These are phyloP conservation scores for Theodoxus fluviatilis DNA, from an alignment of 2,888 invertebrate species.

Conservation along the genomic window DNA sequence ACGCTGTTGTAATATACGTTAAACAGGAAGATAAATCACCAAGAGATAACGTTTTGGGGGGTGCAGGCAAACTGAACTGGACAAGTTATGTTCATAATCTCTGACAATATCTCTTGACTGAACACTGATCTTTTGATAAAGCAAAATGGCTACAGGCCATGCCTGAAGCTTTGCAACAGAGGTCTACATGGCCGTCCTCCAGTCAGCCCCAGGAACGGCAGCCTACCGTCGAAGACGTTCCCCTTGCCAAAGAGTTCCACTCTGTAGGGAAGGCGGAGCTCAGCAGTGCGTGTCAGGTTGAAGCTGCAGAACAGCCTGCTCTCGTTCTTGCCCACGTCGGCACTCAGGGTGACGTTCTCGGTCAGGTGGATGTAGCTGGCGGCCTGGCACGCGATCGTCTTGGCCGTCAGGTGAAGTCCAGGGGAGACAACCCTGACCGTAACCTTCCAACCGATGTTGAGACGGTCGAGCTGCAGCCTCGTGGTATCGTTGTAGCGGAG, in stretches of 20 bases:
- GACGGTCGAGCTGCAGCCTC: neutral
- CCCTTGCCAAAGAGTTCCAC: slow-evolving; percentile 44
- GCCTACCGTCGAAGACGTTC: slow-evolving; percentile 39
- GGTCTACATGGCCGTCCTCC: no score
- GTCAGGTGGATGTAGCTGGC: slow-evolving; percentile 37
- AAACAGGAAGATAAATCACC: no score
- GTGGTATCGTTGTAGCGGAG: slow-evolving; percentile 35
- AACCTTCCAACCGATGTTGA: slow-evolving; percentile 34
- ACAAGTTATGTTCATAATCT: no score
- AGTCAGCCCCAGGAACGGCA: neutral
- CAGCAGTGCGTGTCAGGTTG: slow-evolving; percentile 40
- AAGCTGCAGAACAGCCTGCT: slow-evolving; percentile 46
- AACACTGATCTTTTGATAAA: no score
- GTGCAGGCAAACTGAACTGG: no score
- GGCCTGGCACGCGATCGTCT: slow-evolving; percentile 38
- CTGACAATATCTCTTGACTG: no score
- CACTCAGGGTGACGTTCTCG: slow-evolving; percentile 42
- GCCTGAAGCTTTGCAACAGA: no score
- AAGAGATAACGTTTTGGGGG: no score
- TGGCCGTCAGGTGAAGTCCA: slow-evolving; percentile 36
- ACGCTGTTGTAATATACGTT: no score
- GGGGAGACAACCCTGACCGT: slow-evolving; percentile 32
- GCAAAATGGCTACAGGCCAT: no score
- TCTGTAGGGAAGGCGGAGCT: slow-evolving; percentile 42
- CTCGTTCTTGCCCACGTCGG: slow-evolving; percentile 38